Evolutionary conservation across 2,888 invertebrate species (phyloP), one percentile per base, ranked within the genome.

Genomic region (Hirudinaria manillensis): DNA sequence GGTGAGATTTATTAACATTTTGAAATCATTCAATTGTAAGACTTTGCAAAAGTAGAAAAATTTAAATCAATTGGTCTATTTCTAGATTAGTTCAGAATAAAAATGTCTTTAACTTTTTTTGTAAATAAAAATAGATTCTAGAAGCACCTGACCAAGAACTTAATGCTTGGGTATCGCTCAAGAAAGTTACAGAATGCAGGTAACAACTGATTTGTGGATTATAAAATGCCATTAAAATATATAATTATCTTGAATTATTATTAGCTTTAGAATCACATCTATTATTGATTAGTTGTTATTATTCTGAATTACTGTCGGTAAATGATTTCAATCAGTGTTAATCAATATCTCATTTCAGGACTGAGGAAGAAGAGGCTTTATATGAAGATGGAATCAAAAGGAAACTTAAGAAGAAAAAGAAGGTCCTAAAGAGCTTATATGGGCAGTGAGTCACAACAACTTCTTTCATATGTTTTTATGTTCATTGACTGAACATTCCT

Each of bases 101-200:
- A 61, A 61, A 61, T 13, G 29, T 19, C n/a, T n/a, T 56, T 24
- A 10, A 27, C n/a, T 61, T 61, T 61, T 7, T 56, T 61, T 61
- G 13, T 21, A 61, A 7, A 6, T 7, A 27, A 21, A 84, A 86
- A 32, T 82, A 94, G 93, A 94, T 99, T 82, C 87, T 99, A 76
- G 86, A 89, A 80, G 94, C 95, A 0, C 92, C 93, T 82, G 97
- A 98, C 84, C 91, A 90, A 80, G 97, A 98, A 85, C 87, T 99
- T 13, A 98, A 99, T 81, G 90, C 90, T 81, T 99, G 98, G 98
- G 94, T 92, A 80, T 93, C 95, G 0, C 86, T 97, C 4, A 95
- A 93, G 86, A 93, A 91, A 86, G 89, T 93, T 0, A 88, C 91
- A 21, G 91, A 91, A 82, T 89, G 90, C 81, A 88, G 91, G 80